Percentiles rank a stretch among this genome's conserved stretches.
phyloP scores from a whole-genome alignment of 2,113 vertebrate species.

The Scomber scombrus region DNA sequence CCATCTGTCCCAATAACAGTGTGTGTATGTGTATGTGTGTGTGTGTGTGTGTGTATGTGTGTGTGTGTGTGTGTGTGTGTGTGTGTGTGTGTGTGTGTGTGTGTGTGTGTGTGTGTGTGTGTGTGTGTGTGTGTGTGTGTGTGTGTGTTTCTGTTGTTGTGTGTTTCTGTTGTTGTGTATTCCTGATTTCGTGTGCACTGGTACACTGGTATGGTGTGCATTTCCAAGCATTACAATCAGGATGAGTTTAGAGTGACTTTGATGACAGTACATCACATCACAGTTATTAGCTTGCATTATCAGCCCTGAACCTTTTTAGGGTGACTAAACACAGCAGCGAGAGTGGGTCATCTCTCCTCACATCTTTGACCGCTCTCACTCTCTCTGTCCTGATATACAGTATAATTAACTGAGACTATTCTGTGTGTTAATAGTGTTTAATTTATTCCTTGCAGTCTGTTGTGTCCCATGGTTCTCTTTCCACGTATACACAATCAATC shows the following conservation, averaged over 20 bases:
- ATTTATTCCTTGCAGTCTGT: background rate
- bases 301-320: slow-evolving; percentile 23
- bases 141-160: too few species aligned
- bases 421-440: slow-evolving; percentile 1
- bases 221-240: background rate
- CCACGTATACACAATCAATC: background rate
- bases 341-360: slow-evolving; percentile 5
- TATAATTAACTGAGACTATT: slow-evolving; percentile 2
- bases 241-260: slow-evolving; percentile 16
- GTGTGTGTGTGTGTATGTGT: too few species aligned
- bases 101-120: background rate
- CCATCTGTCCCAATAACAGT: background rate
- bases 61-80: too few species aligned
- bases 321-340: background rate
- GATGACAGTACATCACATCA: slow-evolving; percentile 32
- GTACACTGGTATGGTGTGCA: slow-evolving; percentile 1
- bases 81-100: background rate
- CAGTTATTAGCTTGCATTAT: slow-evolving; percentile 33
- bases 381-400: background rate
- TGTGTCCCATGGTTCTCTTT: background rate
- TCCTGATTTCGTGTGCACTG: slow-evolving; percentile 1
- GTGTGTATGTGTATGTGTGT: background rate
- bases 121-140: background rate
- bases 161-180: slow-evolving; percentile 21
- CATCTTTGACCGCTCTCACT: background rate